Evolutionary conservation across 2,888 invertebrate species (phyloP), one percentile per base, ranked within the genome.

Genomic region (Drosophila mulleri): DNA sequence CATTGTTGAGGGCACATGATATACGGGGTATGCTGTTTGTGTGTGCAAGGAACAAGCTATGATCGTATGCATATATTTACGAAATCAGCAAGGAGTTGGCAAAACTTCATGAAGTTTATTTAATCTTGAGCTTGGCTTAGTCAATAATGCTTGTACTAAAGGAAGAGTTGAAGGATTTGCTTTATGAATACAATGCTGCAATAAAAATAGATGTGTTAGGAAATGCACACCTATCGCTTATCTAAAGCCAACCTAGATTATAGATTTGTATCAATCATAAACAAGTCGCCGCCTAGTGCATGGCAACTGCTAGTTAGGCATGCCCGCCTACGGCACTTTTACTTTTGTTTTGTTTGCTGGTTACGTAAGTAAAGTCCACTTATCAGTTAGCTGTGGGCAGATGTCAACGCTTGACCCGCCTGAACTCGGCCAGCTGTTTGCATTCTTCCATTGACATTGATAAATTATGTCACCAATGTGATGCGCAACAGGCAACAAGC

Each of bases 401-500:
- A 37, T 72, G 67, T 74, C 52, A 63, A 61, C 65, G 67, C 65
- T 75, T 83, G 86, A 82, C 83, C 85, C 57, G 80, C 64, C 20
- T 35, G 52, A 58, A 56, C 58, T 59, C 63, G 26, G 56, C 14
- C 52, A 47, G 18, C 39, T 59, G 42, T 35, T 52, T 62, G 54
- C 12, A 18, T 50, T 39, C 48, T 26, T 23, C n/a, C 65, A 65
- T 76, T 82, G 83, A 89, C 89, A 85, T 81, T 86, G 86, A 89
- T 74, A 75, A 89, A 86, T 86, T 75, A 83, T 86, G 89, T 83
- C 88, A 89, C 81, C 71, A 62, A 75, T 50, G 66, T 41, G 52
- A 14, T 9, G 32, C 45, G 20, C 44, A 53, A 56, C 39, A 61
- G 16, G 32, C 56, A 58, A 8, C 44, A 29, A 14, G 16, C 56